Percentiles rank a stretch among this genome's conserved stretches.
phyloP scores from a whole-genome alignment of 2,797 vertebrate genomes.

The Bovichtus variegatus region DNA sequence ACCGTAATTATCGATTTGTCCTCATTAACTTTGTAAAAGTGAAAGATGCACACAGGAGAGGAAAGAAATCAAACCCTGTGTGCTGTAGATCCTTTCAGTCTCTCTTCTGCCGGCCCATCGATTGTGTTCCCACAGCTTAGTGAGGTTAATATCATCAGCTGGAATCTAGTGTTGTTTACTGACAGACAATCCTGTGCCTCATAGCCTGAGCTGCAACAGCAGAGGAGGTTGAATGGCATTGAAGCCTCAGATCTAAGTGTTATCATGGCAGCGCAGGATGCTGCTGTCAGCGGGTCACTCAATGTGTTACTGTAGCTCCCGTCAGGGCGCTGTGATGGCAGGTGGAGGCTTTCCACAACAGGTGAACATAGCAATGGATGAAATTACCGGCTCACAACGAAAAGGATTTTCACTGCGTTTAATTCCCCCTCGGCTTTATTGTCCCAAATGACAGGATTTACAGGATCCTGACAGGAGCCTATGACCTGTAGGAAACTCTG shows the following conservation, averaged over 20 bases:
- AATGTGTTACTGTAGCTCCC: neutral
- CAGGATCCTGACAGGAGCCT: conserved; percentile 9
- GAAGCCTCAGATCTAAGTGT: conserved; percentile 40
- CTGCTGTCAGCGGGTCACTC: conserved; percentile 41
- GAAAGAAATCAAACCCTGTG: conserved; percentile 3
- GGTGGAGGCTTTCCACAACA: conserved; percentile 9
- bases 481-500: neutral
- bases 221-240: conserved; percentile 18
- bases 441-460: conserved; percentile 46
- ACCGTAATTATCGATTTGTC: conserved; percentile 12
- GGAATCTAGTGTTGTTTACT: conserved; percentile 25
- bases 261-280: conserved; percentile 55
- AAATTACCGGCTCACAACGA: conserved; percentile 36
- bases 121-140: conserved; percentile 4
- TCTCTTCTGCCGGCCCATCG: neutral
- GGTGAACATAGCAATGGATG: conserved; percentile 13
- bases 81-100: neutral
- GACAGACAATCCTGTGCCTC: neutral
- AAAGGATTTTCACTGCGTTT: conserved; percentile 15
- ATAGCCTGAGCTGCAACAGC: conserved; percentile 15
- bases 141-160: conserved; percentile 18
- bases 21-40: conserved; percentile 45
- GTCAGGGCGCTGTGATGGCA: neutral
- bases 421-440: conserved; percentile 7
- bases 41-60: conserved; percentile 44